These are phyloP conservation scores for Drosophila acutilabella DNA, from an alignment of 2,888 invertebrate species.

Conservation along the genomic window DNA sequence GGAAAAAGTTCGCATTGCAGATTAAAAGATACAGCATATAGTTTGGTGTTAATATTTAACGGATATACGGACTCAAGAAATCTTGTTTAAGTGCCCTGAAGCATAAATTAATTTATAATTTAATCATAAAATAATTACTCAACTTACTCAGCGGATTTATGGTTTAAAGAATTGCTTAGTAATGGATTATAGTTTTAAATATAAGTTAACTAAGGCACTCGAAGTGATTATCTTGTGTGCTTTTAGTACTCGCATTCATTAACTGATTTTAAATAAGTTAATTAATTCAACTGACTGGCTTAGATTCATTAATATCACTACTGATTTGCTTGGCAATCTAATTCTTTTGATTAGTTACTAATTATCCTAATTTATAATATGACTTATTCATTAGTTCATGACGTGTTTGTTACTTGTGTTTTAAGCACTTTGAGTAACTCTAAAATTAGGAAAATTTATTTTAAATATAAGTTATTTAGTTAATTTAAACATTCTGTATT, in stretches of 20 bases:
- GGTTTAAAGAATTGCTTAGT: conserved; percentile 3
- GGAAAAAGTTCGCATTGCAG: conserved; percentile 8
- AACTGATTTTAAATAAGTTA: conserved; percentile 3
- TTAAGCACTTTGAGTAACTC: no score
- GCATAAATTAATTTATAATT: not conserved
- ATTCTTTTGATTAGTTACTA: no score
- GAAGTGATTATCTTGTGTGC: not conserved
- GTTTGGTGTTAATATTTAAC: not conserved
- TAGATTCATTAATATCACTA: no score
- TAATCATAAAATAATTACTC: not conserved
- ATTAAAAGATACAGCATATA: conserved; percentile 9
- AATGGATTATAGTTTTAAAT: not conserved
- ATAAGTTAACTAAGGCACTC: not conserved
- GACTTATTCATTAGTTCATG: no score
- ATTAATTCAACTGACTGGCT: not conserved
- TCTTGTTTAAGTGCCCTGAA: no score
- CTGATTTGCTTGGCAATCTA: no score
- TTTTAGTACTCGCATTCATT: not conserved
- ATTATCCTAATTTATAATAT: no score
- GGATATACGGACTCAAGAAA: conserved; percentile 2
- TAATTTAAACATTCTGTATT: no score
- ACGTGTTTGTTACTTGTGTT: no score
- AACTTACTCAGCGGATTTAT: not conserved
- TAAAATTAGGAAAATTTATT: no score
- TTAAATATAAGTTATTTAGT: no score